Percentiles rank a stretch among this genome's conserved stretches.
Conservation (phyloP, 2,797 vertebrate species). For the Acropternis orthonyx region DNA sequence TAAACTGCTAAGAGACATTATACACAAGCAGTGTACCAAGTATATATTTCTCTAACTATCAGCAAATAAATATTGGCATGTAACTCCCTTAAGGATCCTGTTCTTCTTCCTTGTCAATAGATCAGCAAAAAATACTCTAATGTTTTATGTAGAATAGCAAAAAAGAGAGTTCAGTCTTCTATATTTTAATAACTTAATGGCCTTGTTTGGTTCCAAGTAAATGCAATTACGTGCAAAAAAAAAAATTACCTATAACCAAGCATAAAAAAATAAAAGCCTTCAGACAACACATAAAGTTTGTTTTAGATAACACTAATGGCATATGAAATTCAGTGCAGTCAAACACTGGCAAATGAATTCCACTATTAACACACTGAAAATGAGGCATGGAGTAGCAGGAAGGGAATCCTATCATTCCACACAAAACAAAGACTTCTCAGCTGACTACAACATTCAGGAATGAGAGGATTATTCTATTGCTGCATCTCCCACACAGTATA, state of each 20-base stretch:
- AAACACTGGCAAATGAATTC: neutral
- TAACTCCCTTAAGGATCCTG: neutral
- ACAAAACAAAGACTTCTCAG: neutral
- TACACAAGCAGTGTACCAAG: neutral
- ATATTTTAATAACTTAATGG: neutral
- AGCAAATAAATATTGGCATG: neutral
- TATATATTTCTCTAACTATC: neutral
- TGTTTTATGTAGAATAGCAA: neutral
- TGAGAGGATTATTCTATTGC: neutral
- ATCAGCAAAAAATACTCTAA: conserved; percentile 12
- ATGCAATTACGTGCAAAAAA: neutral
- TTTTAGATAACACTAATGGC: neutral
- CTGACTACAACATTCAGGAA: neutral
- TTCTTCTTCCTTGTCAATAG: neutral
- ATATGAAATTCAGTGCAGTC: neutral
- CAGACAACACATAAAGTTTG: neutral
- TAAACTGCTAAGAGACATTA: neutral
- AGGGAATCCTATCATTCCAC: neutral
- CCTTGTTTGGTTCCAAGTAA: neutral
- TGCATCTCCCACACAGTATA: neutral
- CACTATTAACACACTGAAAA: neutral
- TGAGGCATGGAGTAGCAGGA: neutral
- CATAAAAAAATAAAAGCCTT: neutral
- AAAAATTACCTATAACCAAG: neutral
- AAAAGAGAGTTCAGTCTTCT: neutral